Conservation (phyloP, 2,113 vertebrate species). For the Phoenicopterus ruber region DNA sequence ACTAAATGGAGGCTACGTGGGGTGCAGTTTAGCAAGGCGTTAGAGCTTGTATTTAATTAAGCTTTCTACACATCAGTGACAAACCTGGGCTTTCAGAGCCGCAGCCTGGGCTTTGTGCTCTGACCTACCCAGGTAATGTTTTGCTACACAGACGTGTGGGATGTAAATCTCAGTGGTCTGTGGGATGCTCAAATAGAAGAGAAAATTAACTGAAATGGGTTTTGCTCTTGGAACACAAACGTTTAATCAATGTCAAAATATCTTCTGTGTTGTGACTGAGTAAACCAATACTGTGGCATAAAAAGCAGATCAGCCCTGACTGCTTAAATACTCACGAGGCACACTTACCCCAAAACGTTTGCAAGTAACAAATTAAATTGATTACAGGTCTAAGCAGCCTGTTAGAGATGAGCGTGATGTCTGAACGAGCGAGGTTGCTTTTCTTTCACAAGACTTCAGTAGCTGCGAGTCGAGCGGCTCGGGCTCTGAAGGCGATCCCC, state of each 20-base stretch:
- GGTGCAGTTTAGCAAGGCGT: no score
- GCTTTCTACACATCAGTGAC: no score
- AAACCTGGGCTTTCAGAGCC: background rate
- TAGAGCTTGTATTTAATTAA: background rate
- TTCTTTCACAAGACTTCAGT: background rate
- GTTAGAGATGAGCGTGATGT: background rate
- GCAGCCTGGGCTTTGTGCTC: background rate
- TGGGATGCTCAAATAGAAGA: background rate
- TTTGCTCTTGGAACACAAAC: background rate
- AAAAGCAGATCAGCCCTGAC: background rate
- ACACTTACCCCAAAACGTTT: no score
- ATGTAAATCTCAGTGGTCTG: background rate
- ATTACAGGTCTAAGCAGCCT: background rate
- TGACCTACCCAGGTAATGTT: background rate
- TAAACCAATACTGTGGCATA: background rate
- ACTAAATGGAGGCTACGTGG: background rate
- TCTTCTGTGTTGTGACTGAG: background rate
- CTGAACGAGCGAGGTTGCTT: no score
- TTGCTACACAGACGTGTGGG: accelerated
- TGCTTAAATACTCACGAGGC: no score
- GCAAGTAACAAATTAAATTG: no score
- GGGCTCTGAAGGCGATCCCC: background rate
- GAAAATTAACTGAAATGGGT: background rate
- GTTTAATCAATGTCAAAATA: no score
- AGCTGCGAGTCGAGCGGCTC: background rate